phyloP scores from a whole-genome alignment of 2,888 invertebrate species.

The Drosophila pegasa region DNA sequence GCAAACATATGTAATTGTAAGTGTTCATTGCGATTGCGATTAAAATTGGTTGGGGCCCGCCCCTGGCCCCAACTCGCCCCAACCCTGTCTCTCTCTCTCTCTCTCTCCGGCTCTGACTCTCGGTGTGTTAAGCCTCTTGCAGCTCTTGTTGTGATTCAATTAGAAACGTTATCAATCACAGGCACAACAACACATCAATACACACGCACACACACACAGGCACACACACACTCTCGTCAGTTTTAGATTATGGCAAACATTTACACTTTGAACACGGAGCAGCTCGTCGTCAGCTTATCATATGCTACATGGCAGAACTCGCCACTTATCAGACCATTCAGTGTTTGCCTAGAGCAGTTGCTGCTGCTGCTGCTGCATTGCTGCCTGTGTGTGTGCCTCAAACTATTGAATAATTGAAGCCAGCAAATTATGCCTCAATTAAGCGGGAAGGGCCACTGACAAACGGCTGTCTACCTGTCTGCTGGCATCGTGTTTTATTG shows the following conservation, averaged over 20 bases:
- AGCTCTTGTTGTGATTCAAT: constrained; percentile 64
- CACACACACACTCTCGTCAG: constrained; percentile 15
- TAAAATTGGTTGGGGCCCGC: constrained; percentile 50
- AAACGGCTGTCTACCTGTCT: not conserved
- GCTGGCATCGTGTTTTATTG: not conserved
- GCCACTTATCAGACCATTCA: constrained; percentile 49
- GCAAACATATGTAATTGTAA: constrained; percentile 75
- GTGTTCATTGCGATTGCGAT: constrained; percentile 70
- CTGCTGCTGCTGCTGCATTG: constrained; percentile 6
- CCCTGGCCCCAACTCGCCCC: constrained; percentile 6
- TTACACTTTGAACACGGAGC: constrained; percentile 39
- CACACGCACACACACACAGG: constrained; percentile 24
- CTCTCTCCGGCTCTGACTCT: not conserved
- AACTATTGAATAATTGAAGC: constrained; percentile 4
- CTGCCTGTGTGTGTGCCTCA: constrained; percentile 8
- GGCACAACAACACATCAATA: constrained; percentile 28
- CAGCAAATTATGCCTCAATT: constrained; percentile 13
- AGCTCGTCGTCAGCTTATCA: constrained; percentile 55
- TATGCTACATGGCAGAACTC: constrained; percentile 54
- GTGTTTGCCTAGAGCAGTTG: constrained; percentile 39
- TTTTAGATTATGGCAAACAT: constrained; percentile 63
- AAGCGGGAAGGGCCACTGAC: not conserved
- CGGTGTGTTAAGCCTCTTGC: constrained; percentile 6
- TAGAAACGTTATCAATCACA: constrained; percentile 68
- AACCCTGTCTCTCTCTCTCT: not conserved